These are phyloP conservation scores for Nothocercus nigrocapillus DNA, from an alignment of 2,113 vertebrate genomes.

Conservation along the genomic window DNA sequence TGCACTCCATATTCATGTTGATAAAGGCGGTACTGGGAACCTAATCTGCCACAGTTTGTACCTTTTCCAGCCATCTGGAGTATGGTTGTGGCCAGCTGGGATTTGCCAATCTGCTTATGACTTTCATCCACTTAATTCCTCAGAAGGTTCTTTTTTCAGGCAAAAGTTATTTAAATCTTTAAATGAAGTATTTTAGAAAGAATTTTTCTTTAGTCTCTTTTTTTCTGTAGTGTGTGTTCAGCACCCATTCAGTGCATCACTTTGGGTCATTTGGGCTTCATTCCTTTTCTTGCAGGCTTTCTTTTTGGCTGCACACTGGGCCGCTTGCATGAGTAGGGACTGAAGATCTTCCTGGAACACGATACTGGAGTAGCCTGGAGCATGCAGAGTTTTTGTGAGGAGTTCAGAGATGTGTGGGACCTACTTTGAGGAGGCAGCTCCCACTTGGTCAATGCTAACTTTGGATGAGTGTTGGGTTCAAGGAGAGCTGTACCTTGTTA, in stretches of 20 bases:
- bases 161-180: not conserved
- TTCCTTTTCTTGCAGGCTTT: not conserved
- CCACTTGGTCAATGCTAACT: not conserved
- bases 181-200: not conserved
- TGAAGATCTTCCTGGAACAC: not conserved
- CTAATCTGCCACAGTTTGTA: not conserved
- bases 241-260: no score
- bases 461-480: not conserved
- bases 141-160: not conserved
- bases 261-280: not conserved
- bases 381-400: not conserved
- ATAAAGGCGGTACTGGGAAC: not conserved
- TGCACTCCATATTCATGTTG: not conserved
- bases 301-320: not conserved
- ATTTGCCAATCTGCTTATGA: not conserved
- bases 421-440: not conserved
- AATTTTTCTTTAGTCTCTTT: not conserved
- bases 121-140: not conserved
- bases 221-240: not conserved
- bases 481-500: not conserved
- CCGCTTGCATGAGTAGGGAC: not conserved
- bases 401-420: not conserved
- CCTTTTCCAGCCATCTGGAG: not conserved
- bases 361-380: not conserved
- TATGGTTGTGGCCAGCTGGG: not conserved